Conservation (phyloP, 2,797 vertebrate species). For the Poliocrania exsul region DNA sequence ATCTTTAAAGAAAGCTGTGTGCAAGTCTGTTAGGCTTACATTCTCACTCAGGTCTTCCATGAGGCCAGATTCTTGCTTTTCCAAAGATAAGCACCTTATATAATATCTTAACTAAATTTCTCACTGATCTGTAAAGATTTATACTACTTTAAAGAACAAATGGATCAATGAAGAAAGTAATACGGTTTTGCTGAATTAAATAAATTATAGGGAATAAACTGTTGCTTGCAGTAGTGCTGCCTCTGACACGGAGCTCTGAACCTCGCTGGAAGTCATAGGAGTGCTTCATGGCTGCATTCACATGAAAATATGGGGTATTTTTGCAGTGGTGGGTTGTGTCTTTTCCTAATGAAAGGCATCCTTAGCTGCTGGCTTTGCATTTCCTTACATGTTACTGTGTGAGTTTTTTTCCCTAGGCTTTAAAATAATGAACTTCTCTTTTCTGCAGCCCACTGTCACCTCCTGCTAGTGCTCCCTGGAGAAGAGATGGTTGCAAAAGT, state of each 20-base stretch:
- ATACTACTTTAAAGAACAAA: background rate
- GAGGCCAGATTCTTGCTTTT: background rate
- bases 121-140: background rate
- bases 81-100: background rate
- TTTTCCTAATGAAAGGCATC: background rate
- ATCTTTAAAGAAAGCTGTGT: background rate
- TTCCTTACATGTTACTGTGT: background rate
- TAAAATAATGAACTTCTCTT: background rate
- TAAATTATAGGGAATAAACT: background rate
- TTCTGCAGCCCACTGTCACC: background rate
- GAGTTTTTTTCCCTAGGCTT: background rate
- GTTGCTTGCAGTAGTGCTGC: background rate
- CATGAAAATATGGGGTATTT: background rate
- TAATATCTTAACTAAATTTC: background rate
- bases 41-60: background rate
- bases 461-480: background rate
- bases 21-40: background rate
- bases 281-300: background rate
- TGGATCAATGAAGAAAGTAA: background rate
- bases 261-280: background rate
- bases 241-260: fast-evolving
- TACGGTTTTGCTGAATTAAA: background rate
- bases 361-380: background rate
- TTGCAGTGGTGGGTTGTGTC: background rate
- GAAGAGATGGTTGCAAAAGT: background rate